Evolutionary conservation across 2,113 vertebrate genomes (phyloP).

Genomic region (Lipophrys pholis): DNA sequence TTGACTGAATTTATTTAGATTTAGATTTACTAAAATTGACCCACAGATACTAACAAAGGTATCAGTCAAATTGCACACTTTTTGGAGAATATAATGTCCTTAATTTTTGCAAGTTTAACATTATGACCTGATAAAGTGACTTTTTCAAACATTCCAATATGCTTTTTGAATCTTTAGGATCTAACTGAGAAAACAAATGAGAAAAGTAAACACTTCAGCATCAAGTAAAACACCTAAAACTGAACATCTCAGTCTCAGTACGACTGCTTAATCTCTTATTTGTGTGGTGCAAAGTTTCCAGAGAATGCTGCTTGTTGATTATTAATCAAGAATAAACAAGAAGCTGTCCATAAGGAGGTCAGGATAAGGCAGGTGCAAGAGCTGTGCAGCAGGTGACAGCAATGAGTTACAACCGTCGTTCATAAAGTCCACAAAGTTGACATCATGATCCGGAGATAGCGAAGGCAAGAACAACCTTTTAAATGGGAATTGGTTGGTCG

Average conservation of each 20-base stretch:
- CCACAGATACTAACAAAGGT: background rate
- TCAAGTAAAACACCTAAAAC: background rate
- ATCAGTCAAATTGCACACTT: background rate
- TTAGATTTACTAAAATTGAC: background rate
- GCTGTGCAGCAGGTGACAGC: background rate
- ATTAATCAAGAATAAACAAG: background rate
- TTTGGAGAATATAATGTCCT: no score
- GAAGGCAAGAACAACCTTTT: no score
- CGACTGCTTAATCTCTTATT: background rate
- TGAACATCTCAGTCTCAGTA: background rate
- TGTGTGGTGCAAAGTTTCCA: background rate
- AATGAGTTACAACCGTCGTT: background rate
- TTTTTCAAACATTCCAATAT: no score
- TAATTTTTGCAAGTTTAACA: no score
- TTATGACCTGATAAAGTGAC: no score
- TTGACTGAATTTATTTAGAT: background rate
- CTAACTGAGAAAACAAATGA: background rate
- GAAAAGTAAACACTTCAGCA: background rate
- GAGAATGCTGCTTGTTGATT: background rate
- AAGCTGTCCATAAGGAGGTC: background rate
- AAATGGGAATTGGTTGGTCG: no score
- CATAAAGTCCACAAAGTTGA: background rate
- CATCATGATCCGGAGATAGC: background rate
- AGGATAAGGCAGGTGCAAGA: background rate
- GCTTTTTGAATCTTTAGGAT: no score